These are phyloP conservation scores for Enteromius trimaculatus DNA, from an alignment of 2,797 vertebrate species.

Conservation along the genomic window DNA sequence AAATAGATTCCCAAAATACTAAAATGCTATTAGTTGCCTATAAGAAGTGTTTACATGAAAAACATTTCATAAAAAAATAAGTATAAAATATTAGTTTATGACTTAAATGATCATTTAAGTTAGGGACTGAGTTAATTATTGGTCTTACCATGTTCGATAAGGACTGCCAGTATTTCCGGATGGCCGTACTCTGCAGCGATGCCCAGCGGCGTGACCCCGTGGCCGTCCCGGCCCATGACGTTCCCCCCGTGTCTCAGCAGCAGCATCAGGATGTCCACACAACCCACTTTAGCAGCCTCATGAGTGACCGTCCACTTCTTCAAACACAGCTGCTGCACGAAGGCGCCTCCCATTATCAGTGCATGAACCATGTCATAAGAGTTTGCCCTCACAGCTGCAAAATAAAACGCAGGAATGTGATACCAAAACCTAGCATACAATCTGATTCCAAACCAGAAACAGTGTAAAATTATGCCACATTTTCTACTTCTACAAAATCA, in stretches of 20 bases:
- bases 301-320: slow-evolving; percentile 85
- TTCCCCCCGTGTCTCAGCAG: slow-evolving; percentile 82
- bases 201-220: slow-evolving; percentile 84
- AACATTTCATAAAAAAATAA: too few species aligned
- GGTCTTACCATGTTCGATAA: slow-evolving; percentile 81
- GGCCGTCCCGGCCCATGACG: slow-evolving; percentile 74
- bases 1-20: too few species aligned
- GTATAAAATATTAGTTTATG: too few species aligned
- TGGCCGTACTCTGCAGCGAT: slow-evolving; percentile 83
- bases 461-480: not conserved
- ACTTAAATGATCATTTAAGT: too few species aligned
- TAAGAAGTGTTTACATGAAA: too few species aligned
- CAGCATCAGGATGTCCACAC: slow-evolving; percentile 76
- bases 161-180: slow-evolving; percentile 80
- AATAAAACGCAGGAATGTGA: not conserved
- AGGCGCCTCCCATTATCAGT: slow-evolving; percentile 82
- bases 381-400: slow-evolving; percentile 77
- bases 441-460: not conserved
- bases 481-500: not conserved
- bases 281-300: slow-evolving; percentile 88
- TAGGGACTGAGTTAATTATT: not conserved
- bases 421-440: not conserved
- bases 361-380: slow-evolving; percentile 79
- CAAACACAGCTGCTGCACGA: slow-evolving; percentile 82
- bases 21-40: too few species aligned